Conservation (phyloP, 2,888 invertebrate species). For the Monopis laevigella region DNA sequence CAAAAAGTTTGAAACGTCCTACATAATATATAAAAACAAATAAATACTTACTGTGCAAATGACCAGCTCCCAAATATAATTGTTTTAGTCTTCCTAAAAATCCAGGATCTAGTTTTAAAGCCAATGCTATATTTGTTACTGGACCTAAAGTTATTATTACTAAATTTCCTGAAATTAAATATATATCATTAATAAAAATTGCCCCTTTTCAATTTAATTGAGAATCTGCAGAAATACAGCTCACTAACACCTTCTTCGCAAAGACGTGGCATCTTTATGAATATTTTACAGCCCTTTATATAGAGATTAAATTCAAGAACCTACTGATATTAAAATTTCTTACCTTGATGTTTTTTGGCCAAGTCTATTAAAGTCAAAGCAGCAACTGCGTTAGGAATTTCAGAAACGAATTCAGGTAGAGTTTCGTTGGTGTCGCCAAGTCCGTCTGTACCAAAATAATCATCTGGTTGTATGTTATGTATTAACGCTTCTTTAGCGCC, state of each 20-base stretch:
- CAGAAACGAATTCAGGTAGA: conserved; percentile 44
- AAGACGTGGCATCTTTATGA: too few species aligned
- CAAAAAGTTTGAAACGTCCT: too few species aligned
- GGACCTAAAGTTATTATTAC: conserved; percentile 76
- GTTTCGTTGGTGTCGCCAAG: conserved; percentile 70
- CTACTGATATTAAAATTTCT: too few species aligned
- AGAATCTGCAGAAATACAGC: too few species aligned
- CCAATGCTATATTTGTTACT: conserved; percentile 82
- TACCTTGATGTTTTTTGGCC: conserved; percentile 63
- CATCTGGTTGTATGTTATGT: conserved; percentile 31
- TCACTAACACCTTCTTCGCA: too few species aligned
- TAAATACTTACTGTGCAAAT: conserved; percentile 69
- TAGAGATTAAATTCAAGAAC: too few species aligned
- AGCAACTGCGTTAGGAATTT: conserved; percentile 64
- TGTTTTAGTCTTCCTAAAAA: conserved; percentile 72
- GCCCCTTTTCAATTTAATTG: too few species aligned
- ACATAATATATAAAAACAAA: not conserved
- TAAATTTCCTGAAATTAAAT: conserved; percentile 58
- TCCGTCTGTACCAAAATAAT: conserved; percentile 75
- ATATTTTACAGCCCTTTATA: too few species aligned
- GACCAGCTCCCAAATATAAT: conserved; percentile 83
- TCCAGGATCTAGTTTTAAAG: conserved; percentile 72
- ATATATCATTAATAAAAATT: conserved; percentile 12
- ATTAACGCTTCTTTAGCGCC: conserved; percentile 67
- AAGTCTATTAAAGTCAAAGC: conserved; percentile 68